Evolutionary conservation across 2,888 invertebrate species (phyloP), one percentile per base, ranked within the genome.

Genomic region (Geophilus truncorum): DNA sequence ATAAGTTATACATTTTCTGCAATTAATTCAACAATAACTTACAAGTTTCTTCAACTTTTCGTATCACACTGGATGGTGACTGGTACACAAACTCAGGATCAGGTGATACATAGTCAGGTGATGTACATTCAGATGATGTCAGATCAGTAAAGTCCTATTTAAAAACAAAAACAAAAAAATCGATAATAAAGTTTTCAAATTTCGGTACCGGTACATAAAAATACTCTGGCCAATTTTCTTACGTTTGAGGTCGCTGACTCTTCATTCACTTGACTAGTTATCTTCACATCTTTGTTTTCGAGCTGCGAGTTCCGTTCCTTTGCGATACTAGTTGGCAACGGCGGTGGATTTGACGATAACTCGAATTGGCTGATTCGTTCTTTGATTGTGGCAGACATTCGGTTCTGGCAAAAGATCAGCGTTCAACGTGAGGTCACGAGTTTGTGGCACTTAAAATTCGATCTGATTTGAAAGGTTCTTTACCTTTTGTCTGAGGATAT

Each of bases 401-500:
- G 75, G 10, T 28, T 21, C 75, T 75, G 23, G 5, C 4, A 18
- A 75, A 75, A 28, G 15, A 75, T 28, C 7, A 34, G 34, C n/a
- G n/a, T n/a, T n/a, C n/a, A n/a, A n/a, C n/a, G n/a, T n/a, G n/a
- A n/a, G n/a, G n/a, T n/a, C n/a, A n/a, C n/a, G n/a, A n/a, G n/a
- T n/a, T n/a, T n/a, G n/a, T n/a, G n/a, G n/a, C n/a, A n/a, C n/a
- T n/a, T n/a, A n/a, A n/a, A n/a, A n/a, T n/a, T n/a, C n/a, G n/a
- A n/a, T n/a, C n/a, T n/a, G n/a, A n/a, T n/a, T n/a, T n/a, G n/a
- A n/a, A n/a, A 7, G 5, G 34, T 7, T 51, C 6, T 4, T 51
- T 51, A 51, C 51, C 18, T 18, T 51, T 51, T 18, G 6, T 51
- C 51, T 51, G 6, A n/a, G 30, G 5, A 34, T 10, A 80, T 94